A percentile compares a stretch with the other conserved stretches of the same genome.
phyloP scores from a whole-genome alignment of 1,140 invertebrate genomes.

The Brachionus rotundiformis region DNA sequence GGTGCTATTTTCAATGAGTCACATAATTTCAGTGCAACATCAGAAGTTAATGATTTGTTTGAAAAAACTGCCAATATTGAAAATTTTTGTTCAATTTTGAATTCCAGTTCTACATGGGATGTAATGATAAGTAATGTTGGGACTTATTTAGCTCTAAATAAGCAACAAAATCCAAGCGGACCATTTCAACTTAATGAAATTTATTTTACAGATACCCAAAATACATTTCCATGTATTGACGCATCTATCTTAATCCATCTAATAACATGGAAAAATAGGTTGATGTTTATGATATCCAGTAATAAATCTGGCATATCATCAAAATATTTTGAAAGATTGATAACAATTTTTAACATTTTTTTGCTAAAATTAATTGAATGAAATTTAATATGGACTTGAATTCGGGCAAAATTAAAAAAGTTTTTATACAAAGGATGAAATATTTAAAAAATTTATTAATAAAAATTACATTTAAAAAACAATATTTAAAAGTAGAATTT shows the following conservation, averaged over 20 bases:
- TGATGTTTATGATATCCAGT: constrained; percentile 51
- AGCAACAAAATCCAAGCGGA: neutral
- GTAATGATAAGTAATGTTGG: constrained; percentile 37
- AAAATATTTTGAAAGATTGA: neutral
- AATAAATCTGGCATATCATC: constrained; percentile 35
- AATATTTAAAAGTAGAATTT: no score
- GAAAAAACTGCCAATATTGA: neutral
- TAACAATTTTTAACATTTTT: neutral
- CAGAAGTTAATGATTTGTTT: neutral
- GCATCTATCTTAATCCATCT: constrained; percentile 10
- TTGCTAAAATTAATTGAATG: neutral
- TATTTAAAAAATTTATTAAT: no score
- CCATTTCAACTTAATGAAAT: constrained; percentile 4
- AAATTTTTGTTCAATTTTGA: neutral
- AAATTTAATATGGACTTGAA: neutral
- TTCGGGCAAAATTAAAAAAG: neutral
- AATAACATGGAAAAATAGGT: constrained; percentile 23
- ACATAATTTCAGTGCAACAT: constrained; percentile 1
- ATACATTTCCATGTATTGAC: neutral
- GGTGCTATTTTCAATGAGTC: constrained; percentile 27
- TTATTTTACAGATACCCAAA: constrained; percentile 36
- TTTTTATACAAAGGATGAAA: no score
- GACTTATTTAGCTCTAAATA: neutral
- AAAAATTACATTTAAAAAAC: no score
- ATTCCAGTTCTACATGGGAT: constrained; percentile 10